Percentiles rank a stretch among this genome's conserved stretches.
phyloP scores from a whole-genome alignment of 92 coral and sea anemone species.

The Epizoanthus rinbou region DNA sequence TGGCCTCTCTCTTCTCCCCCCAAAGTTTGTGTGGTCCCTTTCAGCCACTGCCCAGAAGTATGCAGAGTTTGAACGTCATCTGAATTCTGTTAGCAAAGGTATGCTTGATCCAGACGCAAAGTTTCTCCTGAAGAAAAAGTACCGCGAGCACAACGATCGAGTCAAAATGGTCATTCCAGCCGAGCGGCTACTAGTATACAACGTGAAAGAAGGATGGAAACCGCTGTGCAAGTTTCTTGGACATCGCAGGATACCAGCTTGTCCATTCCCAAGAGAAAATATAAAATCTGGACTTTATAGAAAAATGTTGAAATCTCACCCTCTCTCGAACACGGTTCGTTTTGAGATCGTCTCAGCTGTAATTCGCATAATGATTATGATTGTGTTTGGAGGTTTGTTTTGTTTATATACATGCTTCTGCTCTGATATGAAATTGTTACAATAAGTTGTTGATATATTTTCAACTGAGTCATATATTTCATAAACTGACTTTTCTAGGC shows the following conservation, averaged over 20 bases:
- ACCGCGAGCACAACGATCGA: slow-evolving; percentile 28
- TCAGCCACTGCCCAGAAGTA: slow-evolving; percentile 19
- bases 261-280: slow-evolving; percentile 37
- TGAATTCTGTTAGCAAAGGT: slow-evolving; percentile 27
- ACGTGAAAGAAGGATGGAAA: slow-evolving; percentile 30
- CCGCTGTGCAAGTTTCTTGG: slow-evolving; percentile 21
- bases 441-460: too few species aligned
- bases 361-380: background rate
- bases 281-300: slow-evolving; percentile 31
- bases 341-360: slow-evolving; percentile 11
- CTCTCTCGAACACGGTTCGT: slow-evolving; percentile 8
- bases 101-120: slow-evolving; percentile 32
- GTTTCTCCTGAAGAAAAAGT: slow-evolving; percentile 31
- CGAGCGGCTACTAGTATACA: slow-evolving; percentile 8
- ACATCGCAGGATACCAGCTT: background rate
- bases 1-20: slow-evolving; percentile 36
- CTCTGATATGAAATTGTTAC: background rate
- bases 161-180: slow-evolving; percentile 2
- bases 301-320: slow-evolving; percentile 17
- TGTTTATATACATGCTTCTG: background rate
- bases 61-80: slow-evolving; percentile 21
- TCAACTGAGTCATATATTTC: too few species aligned
- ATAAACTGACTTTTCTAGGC: too few species aligned
- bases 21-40: slow-evolving; percentile 31
- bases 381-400: background rate